Percentiles rank a stretch among this genome's conserved stretches.
phyloP scores from a whole-genome alignment of 2,797 vertebrate species.

The Pangasius macronema region DNA sequence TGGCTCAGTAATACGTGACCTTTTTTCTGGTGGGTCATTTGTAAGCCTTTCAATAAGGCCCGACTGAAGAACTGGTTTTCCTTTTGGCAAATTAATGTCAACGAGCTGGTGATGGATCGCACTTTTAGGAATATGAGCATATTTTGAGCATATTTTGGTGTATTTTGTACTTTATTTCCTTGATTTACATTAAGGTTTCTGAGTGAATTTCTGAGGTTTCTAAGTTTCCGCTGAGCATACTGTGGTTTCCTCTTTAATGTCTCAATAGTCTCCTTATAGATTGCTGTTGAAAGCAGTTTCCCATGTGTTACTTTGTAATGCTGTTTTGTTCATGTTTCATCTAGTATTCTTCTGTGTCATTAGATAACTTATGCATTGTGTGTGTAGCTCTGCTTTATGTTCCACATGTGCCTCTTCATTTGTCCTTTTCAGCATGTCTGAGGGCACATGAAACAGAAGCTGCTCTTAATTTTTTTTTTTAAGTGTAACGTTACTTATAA shows the following conservation, averaged over 20 bases:
- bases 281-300: neutral
- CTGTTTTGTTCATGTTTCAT: neutral
- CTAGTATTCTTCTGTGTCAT: neutral
- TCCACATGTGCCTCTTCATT: neutral
- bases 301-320: neutral
- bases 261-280: neutral
- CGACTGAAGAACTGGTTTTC: neutral
- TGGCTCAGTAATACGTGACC: conserved; percentile 29
- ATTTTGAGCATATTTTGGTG: neutral
- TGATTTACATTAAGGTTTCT: neutral
- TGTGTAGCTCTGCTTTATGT: neutral
- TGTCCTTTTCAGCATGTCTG: neutral
- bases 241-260: neutral
- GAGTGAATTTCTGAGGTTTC: neutral
- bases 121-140: neutral
- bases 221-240: neutral
- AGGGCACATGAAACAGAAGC: neutral
- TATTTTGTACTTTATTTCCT: neutral
- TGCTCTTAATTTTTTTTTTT: neutral
- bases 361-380: neutral
- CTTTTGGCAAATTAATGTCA: neutral
- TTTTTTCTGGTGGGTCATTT: conserved; percentile 33
- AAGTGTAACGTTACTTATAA: neutral
- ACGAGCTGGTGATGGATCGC: neutral
- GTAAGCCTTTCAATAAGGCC: conserved; percentile 9